Conservation (phyloP, 1,140 invertebrate genomes). For the Drosophila tsacasi region DNA sequence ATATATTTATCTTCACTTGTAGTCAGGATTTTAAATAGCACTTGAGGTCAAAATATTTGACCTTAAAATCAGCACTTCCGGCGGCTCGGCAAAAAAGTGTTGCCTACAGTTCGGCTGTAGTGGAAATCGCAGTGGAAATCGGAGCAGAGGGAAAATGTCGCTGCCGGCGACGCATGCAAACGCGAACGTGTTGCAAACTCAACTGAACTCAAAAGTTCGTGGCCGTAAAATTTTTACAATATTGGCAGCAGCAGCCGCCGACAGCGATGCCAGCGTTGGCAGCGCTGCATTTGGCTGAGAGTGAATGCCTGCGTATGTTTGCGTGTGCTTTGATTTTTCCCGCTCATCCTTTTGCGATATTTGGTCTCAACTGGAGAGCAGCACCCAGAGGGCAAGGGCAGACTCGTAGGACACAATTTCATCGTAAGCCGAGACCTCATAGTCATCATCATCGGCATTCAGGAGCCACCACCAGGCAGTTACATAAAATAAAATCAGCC, state of each 20-base stretch:
- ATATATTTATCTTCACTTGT: background rate
- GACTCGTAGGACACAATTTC: conserved; percentile 23
- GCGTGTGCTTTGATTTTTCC: conserved; percentile 74
- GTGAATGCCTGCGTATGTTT: conserved; percentile 19
- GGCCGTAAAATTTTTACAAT: conserved; percentile 79
- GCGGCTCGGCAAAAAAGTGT: conserved; percentile 38
- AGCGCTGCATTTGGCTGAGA: conserved; percentile 47
- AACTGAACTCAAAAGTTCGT: conserved; percentile 76
- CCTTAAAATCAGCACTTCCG: conserved; percentile 29
- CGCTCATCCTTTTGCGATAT: conserved; percentile 48
- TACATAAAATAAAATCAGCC: conserved; percentile 76
- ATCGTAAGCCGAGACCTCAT: conserved; percentile 37
- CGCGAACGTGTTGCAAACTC: conserved; percentile 74
- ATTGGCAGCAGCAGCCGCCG: conserved; percentile 39
- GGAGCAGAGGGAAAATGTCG: conserved; percentile 14
- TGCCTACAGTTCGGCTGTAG: conserved; percentile 52
- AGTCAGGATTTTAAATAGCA: background rate
- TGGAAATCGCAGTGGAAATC: conserved; percentile 19
- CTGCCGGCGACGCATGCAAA: conserved; percentile 51
- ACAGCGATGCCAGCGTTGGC: conserved; percentile 36
- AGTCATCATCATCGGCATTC: conserved; percentile 67
- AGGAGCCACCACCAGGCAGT: conserved; percentile 73
- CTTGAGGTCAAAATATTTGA: conserved; percentile 2
- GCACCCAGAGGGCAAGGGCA: conserved; percentile 3
- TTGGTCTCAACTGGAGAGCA: conserved; percentile 44